These are phyloP conservation scores for Etheostoma cragini DNA, from an alignment of 2,113 vertebrate genomes.

Conservation along the genomic window DNA sequence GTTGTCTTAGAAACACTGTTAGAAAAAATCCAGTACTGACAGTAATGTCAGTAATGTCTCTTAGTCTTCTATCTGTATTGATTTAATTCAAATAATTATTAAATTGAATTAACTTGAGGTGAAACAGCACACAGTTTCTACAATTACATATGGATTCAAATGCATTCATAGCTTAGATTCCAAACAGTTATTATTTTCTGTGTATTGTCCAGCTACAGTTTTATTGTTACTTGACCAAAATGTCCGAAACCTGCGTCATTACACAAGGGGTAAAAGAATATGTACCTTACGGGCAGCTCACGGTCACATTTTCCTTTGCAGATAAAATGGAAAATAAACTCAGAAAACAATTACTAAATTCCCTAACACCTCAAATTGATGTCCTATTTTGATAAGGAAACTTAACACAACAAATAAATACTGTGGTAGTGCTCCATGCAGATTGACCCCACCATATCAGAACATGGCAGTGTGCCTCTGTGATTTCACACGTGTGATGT, in stretches of 20 bases:
- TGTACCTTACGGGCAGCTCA: not conserved
- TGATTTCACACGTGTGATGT: constrained; percentile 44
- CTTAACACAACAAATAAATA: not conserved
- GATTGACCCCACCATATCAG: constrained; percentile 11
- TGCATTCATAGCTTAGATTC: not conserved
- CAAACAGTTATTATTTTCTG: not conserved
- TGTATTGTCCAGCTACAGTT: not conserved
- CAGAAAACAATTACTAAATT: not conserved
- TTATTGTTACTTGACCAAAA: not conserved
- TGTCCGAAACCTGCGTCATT: not conserved
- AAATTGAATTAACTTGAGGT: not conserved
- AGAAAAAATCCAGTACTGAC: too few species aligned
- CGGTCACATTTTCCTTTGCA: not conserved
- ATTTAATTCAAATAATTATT: not conserved
- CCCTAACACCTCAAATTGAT: not conserved
- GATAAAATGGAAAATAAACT: not conserved
- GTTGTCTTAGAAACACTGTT: not conserved
- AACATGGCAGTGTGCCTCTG: constrained; percentile 12
- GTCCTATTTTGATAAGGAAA: not conserved
- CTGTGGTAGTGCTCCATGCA: not conserved
- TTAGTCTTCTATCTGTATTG: not conserved
- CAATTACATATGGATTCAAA: not conserved
- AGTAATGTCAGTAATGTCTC: too few species aligned
- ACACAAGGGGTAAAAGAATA: not conserved
- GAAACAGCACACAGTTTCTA: not conserved